A percentile compares a stretch with the other conserved stretches of the same genome.
These are phyloP conservation scores for Bubo scandiacus DNA, from an alignment of 2,113 vertebrate genomes.

Conservation along the genomic window DNA sequence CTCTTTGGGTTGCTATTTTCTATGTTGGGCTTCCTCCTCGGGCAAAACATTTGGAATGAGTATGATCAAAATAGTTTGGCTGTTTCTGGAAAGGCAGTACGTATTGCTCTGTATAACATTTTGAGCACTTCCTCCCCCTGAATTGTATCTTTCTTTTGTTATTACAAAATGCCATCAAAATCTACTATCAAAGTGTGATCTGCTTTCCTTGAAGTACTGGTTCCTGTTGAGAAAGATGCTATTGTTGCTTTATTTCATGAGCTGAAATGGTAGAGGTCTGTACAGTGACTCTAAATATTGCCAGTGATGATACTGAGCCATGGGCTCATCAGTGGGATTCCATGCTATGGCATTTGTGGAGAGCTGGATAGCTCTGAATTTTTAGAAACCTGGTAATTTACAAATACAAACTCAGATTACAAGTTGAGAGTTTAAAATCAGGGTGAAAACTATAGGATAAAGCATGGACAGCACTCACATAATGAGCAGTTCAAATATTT, in stretches of 20 bases:
- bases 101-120: neutral
- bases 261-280: neutral
- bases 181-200: neutral
- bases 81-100: neutral
- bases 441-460: neutral
- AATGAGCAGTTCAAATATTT: neutral
- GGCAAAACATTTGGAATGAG: neutral
- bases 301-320: neutral
- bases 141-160: neutral
- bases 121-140: neutral
- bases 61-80: neutral
- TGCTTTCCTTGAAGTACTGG: neutral
- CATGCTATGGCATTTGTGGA: neutral
- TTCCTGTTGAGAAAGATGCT: neutral
- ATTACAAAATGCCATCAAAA: neutral
- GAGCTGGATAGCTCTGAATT: neutral
- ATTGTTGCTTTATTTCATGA: neutral
- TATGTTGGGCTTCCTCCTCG: neutral
- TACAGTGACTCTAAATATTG: neutral
- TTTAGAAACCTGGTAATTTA: neutral
- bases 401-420: neutral
- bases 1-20: neutral
- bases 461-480: neutral
- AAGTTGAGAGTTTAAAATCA: neutral
- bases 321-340: neutral